A percentile compares a stretch with the other conserved stretches of the same genome.
Conservation (phyloP, 1,140 invertebrate genomes). For the Eciton burchellii region DNA sequence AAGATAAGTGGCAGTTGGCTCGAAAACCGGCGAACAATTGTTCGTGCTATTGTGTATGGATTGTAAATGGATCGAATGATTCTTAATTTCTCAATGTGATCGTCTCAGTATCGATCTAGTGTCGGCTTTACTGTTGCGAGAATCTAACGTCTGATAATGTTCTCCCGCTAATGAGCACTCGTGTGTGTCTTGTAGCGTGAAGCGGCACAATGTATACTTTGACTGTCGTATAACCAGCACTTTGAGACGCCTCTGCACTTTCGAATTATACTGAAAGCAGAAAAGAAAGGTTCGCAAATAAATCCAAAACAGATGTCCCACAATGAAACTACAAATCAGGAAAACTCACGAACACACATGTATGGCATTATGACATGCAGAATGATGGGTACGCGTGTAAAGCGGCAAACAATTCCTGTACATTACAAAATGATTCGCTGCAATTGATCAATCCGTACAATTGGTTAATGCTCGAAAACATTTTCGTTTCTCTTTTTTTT, state of each 20-base stretch:
- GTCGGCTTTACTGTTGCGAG: slow-evolving; percentile 37
- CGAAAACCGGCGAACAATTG: background rate
- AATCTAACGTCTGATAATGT: slow-evolving; percentile 59
- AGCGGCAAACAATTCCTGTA: slow-evolving; percentile 76
- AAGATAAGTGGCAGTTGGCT: background rate
- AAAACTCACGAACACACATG: slow-evolving; percentile 73
- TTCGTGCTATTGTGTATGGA: slow-evolving; percentile 10
- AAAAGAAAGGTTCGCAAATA: slow-evolving; percentile 75
- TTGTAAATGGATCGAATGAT: slow-evolving; percentile 11
- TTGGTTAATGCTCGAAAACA: background rate
- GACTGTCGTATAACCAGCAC: slow-evolving; percentile 71
- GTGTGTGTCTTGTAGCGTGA: slow-evolving; percentile 71
- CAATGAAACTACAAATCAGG: slow-evolving; percentile 73
- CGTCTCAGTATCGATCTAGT: background rate
- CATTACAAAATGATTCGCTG: background rate
- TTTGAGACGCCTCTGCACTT: slow-evolving; percentile 70
- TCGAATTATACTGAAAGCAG: slow-evolving; percentile 76
- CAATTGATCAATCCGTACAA: background rate
- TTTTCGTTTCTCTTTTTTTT: no score
- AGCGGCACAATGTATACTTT: slow-evolving; percentile 71
- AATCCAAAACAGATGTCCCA: slow-evolving; percentile 70
- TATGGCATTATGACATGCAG: slow-evolving; percentile 75
- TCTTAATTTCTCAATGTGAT: slow-evolving; percentile 49
- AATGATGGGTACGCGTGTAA: slow-evolving; percentile 67
- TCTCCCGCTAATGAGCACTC: slow-evolving; percentile 67